phyloP scores from a whole-genome alignment of 2,797 vertebrate genomes.

The Sardinella longiceps region DNA sequence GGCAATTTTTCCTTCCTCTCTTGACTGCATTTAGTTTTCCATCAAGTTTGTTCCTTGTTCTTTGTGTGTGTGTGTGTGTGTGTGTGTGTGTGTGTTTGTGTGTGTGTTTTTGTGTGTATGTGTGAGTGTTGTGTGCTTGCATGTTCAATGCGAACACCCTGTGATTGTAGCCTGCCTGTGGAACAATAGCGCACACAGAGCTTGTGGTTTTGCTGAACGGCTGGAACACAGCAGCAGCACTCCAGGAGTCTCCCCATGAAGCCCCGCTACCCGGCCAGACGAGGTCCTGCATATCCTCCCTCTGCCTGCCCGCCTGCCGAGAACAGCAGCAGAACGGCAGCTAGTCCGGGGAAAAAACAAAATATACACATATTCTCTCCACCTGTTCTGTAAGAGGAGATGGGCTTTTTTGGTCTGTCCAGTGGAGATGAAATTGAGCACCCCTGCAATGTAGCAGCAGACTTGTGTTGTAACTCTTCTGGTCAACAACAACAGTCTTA shows the following conservation, averaged over 20 bases:
- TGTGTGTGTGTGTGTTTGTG: not conserved
- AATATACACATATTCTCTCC: not conserved
- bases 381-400: not conserved
- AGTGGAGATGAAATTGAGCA: not conserved
- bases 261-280: conserved; percentile 50
- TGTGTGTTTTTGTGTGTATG: not conserved
- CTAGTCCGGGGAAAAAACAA: not conserved
- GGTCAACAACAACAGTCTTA: not conserved
- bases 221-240: not conserved
- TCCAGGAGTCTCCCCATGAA: conserved; percentile 16
- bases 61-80: not conserved
- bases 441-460: not conserved
- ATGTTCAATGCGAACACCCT: not conserved
- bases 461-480: not conserved
- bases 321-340: not conserved
- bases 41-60: not conserved
- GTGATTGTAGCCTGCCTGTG: not conserved
- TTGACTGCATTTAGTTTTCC: not conserved
- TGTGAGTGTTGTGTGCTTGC: not conserved
- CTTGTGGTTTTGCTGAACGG: conserved; percentile 2
- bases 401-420: not conserved
- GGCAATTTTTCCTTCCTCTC: not conserved
- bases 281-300: conserved; percentile 68
- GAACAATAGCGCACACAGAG: conserved; percentile 2
- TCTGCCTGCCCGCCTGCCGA: not conserved